Evolutionary conservation across 2,888 invertebrate species (phyloP).

Genomic region (Bugula neritina): DNA sequence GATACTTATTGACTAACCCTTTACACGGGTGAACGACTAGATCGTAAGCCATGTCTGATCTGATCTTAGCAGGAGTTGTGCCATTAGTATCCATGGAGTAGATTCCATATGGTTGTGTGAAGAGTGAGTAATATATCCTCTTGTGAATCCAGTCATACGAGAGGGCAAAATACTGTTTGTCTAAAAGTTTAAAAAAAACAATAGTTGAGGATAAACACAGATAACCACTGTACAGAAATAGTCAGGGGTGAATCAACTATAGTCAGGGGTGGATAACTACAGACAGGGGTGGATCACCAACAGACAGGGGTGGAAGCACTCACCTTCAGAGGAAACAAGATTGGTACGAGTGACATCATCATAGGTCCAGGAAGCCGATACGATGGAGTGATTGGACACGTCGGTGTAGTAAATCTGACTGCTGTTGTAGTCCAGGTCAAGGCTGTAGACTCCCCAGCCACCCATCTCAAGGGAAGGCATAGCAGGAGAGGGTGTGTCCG

Average conservation of each 20-base stretch:
- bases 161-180: constrained; percentile 34
- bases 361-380: neutral
- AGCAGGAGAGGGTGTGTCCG: constrained; percentile 62
- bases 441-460: constrained; percentile 81
- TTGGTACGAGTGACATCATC: neutral
- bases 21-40: constrained; percentile 95
- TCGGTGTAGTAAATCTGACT: constrained; percentile 71
- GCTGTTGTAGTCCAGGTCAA: constrained; percentile 88
- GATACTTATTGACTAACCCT: constrained; percentile 64
- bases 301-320: neutral
- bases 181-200: no score
- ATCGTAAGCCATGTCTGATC: constrained; percentile 86
- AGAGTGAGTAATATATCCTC: constrained; percentile 96
- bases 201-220: neutral
- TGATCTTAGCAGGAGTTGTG: constrained; percentile 77
- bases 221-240: neutral
- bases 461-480: constrained; percentile 63
- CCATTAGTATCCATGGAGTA: constrained; percentile 74
- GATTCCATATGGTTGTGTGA: constrained; percentile 57
- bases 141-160: constrained; percentile 89
- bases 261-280: neutral
- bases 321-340: neutral
- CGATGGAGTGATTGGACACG: constrained; percentile 28
- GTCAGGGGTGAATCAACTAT: neutral
- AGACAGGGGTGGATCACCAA: neutral